Percentiles rank a stretch among this genome's conserved stretches.
Evolutionary conservation across 2,797 vertebrate species (phyloP).

Genomic region (Hippocampus kuda): DNA sequence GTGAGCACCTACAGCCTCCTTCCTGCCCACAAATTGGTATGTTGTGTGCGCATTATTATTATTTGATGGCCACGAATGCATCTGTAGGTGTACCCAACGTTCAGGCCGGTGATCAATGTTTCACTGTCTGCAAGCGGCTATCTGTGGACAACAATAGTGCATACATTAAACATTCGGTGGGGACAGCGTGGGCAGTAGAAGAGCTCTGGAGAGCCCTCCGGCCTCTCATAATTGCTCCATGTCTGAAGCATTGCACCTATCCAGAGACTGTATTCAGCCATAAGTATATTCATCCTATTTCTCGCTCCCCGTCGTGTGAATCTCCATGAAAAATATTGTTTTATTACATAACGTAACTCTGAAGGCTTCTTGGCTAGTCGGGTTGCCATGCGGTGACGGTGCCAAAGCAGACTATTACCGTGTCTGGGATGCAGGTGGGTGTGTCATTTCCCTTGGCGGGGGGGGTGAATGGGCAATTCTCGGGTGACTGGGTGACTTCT

Average conservation of each 20-base stretch:
- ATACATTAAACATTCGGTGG: conserved; percentile 26
- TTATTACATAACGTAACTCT: neutral
- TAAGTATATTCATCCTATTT: conserved; percentile 14
- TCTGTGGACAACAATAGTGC: conserved; percentile 15
- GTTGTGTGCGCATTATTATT: too few species aligned
- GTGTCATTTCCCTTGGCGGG: conserved; percentile 28
- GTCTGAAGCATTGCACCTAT: conserved; percentile 37
- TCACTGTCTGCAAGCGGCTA: neutral
- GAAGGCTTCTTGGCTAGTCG: neutral
- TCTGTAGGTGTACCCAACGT: neutral
- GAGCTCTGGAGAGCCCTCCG: conserved; percentile 43
- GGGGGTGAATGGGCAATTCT: too few species aligned
- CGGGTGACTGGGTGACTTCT: conserved; percentile 32
- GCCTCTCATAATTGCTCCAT: conserved; percentile 39
- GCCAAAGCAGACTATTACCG: conserved; percentile 43
- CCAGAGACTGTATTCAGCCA: conserved; percentile 33
- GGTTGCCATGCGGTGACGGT: conserved; percentile 32
- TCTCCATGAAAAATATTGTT: neutral
- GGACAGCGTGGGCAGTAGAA: conserved; percentile 40
- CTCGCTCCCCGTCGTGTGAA: conserved; percentile 13
- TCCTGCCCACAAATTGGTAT: too few species aligned
- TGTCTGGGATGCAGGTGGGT: conserved; percentile 22
- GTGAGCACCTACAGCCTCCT: too few species aligned
- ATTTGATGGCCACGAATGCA: too few species aligned
- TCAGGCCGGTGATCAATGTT: neutral